Evolutionary conservation across 2,797 vertebrate species (phyloP), one percentile per base, ranked within the genome.

Genomic region (Gallinago stenura): DNA sequence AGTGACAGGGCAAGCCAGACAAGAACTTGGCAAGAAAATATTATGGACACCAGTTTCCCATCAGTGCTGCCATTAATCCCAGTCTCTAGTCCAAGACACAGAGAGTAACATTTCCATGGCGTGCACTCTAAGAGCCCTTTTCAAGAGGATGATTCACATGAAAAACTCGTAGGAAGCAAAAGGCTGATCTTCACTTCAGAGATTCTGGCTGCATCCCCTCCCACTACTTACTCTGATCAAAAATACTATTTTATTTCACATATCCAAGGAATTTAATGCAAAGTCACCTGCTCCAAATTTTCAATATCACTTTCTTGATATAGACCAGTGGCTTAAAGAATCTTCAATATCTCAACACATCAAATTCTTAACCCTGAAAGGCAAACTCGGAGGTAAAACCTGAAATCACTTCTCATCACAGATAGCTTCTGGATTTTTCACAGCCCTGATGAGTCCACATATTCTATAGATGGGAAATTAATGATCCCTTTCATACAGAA

Each of bases 401-500:
- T 70, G 56, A 88, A 83, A 80, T 83, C 15, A 7, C 10, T 8
- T 75, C 37, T 56, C 13, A n/a, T 65, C 72, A 51, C n/a, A 62
- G n/a, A 48, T 1, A 65, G 7, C 24, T 89, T 77, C 21, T 60
- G 26, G 76, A 46, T 75, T 86, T 93, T 86, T 84, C 87, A 69
- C 62, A 88, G 66, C 56, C 20, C 62, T 68, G 15, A 79, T 54
- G 50, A 73, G 68, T 30, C 51, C 45, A 35, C 21, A 88, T 61
- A 9, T n/a, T 41, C 79, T 70, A 48, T 13, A 87, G 37, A 83
- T 87, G 53, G 41, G 48, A 39, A 87, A 89, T 68, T 96, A 96
- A 95, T 83, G 66, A 92, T 20, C 35, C 28, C 57, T 91, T 91
- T 80, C 93, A 62, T 13, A 65, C 11, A 82, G 79, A 96, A 95